These are phyloP conservation scores for Drosophila lacertosa DNA, from an alignment of 1,140 invertebrate species.

Conservation along the genomic window DNA sequence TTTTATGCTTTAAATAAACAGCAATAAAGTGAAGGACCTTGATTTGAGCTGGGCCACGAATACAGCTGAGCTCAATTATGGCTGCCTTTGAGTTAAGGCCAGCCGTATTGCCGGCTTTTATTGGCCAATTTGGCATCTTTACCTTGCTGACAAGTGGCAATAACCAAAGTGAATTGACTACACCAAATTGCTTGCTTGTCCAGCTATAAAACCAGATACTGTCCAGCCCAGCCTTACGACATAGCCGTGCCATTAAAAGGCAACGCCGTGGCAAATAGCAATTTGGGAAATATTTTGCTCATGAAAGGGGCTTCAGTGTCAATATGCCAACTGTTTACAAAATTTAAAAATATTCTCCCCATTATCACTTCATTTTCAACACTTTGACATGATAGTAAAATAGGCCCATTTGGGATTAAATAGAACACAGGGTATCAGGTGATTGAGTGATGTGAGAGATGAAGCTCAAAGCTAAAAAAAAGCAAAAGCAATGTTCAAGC, in stretches of 20 bases:
- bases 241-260: background rate
- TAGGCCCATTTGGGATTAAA: too few relatives aligned
- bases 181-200: background rate
- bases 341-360: too few relatives aligned
- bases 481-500: background rate
- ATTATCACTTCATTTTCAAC: too few relatives aligned
- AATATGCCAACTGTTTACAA: background rate
- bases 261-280: too few relatives aligned
- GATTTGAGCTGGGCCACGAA: background rate
- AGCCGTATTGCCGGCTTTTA: background rate
- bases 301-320: too few relatives aligned
- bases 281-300: too few relatives aligned
- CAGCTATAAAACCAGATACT: background rate
- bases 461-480: too few relatives aligned
- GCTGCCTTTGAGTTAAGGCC: background rate
- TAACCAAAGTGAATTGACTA: conserved; percentile 1
- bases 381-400: too few relatives aligned
- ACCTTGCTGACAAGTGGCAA: conserved; percentile 6
- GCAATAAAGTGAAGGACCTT: too few relatives aligned
- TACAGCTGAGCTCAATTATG: background rate
- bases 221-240: background rate
- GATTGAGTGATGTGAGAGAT: too few relatives aligned
- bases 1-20: too few relatives aligned
- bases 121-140: background rate
- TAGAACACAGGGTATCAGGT: too few relatives aligned